Base-by-base conservation (phyloP, 1,140 invertebrate genomes). In the Venustaconcha ellipsiformis region DNA sequence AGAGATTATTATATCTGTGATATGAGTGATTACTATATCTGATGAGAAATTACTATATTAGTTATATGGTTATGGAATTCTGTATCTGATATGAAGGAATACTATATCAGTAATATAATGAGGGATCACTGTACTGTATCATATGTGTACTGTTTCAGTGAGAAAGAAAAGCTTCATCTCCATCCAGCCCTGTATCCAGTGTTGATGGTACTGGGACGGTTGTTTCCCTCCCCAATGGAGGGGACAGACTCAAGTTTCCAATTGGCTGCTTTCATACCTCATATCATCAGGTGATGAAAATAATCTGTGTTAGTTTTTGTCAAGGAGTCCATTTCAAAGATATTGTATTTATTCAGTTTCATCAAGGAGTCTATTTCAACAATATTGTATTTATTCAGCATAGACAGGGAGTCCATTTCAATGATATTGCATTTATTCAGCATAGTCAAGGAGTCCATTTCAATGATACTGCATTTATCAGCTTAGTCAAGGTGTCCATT, bases 221-320 rank as follows among this genome's bases (percentile, higher is more conserved):
- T 98, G 1, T 95, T 95, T 89, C 94, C 95, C 0, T 94, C 93
- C 0, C 91, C 92, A 67, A 87, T 93, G 14, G 94, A 96, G 81
- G 92, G 92, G 20, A 90, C 90, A 4, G 92, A 94, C 81, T 91
- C 92, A n/a, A 92, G 92, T 79, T 89, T 94, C 63, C 93, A 93
- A 72, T 78, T 91, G 57, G 65, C 80, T 56, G 88, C 86, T 59
- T 91, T 91, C 81, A 84, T 91, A 30, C 89, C 88, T 13, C 82
- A 82, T 72, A 76, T 90, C 15, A 80, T 87, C 63, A 87, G 72
- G 88, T 89, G 78, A 59, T 75, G 73, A 37, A 48, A 48, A 48
- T 8, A 48, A 8, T 48, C 6, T 6, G 6, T 11, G 11, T 48
- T 48, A 48, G 37, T 48, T 48, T 48, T 48, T 0, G 37, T 37